Conservation (phyloP, 2,113 vertebrate species). For the Sitta europaea region DNA sequence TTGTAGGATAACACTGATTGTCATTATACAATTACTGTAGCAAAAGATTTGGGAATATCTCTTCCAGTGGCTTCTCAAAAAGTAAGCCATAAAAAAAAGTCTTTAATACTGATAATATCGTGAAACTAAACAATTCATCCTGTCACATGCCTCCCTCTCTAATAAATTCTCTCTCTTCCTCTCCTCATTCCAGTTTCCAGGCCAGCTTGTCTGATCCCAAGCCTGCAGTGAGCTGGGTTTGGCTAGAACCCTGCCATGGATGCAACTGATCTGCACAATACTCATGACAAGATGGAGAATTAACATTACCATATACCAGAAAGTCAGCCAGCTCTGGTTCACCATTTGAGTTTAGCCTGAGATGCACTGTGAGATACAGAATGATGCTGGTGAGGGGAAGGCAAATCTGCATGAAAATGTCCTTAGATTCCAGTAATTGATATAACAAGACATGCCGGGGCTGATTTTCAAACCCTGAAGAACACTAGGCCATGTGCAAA, state of each 20-base stretch:
- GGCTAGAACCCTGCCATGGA: not conserved
- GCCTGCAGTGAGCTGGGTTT: not conserved
- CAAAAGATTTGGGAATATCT: conserved; percentile 47
- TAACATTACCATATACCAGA: not conserved
- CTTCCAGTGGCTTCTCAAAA: conserved; percentile 63
- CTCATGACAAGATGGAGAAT: not conserved
- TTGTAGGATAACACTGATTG: conserved; percentile 72
- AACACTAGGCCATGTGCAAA: conserved; percentile 46
- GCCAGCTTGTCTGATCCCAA: not conserved
- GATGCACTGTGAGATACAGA: not conserved
- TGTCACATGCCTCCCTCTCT: not conserved
- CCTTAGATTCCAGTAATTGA: conserved; percentile 16
- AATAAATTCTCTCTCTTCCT: not conserved
- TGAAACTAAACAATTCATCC: not conserved
- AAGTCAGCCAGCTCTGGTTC: not conserved
- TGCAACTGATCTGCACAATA: not conserved
- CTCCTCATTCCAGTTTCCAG: conserved; percentile 24
- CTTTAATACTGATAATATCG: conserved; percentile 33
- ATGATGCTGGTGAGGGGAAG: not conserved
- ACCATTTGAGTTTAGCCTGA: not conserved
- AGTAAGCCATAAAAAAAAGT: conserved; percentile 61
- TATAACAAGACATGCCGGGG: not conserved
- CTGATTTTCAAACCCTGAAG: conserved; percentile 20
- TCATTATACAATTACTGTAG: conserved; percentile 60
- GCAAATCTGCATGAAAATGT: not conserved